Evolutionary conservation across 1,140 invertebrate genomes (phyloP).

Genomic region (Probaryconus sp.): DNA sequence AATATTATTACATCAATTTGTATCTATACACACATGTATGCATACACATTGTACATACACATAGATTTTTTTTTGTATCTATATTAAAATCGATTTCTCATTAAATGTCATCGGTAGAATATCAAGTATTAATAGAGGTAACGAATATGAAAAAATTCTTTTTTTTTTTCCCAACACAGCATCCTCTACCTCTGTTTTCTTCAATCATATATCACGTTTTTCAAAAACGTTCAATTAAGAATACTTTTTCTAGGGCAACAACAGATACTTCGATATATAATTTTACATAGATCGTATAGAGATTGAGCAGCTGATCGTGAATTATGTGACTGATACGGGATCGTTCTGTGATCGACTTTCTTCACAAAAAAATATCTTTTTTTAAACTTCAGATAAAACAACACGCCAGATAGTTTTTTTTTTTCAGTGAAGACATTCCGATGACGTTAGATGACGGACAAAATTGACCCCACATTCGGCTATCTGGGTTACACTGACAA

Average conservation of each 20-base stretch:
- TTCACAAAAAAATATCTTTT: background rate
- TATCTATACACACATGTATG: conserved; percentile 66
- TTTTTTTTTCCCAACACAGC: conserved; percentile 16
- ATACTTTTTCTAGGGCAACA: conserved; percentile 39
- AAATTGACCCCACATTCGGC: too few species aligned
- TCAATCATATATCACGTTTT: conserved; percentile 10
- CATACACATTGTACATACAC: conserved; percentile 67
- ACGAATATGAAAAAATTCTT: conserved; percentile 57
- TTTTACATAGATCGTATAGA: conserved; percentile 28
- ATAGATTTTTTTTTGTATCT: conserved; percentile 66
- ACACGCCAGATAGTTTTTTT: too few species aligned
- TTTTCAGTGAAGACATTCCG: too few species aligned
- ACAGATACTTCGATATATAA: conserved; percentile 28
- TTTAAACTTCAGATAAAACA: too few species aligned
- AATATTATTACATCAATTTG: conserved; percentile 73
- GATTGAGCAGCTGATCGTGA: conserved; percentile 22
- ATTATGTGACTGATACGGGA: background rate
- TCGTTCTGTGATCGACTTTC: background rate
- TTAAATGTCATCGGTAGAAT: conserved; percentile 64
- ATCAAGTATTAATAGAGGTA: conserved; percentile 68
- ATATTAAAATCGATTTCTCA: conserved; percentile 70
- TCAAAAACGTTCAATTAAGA: conserved; percentile 34
- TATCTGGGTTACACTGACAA: too few species aligned
- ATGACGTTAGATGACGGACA: too few species aligned
- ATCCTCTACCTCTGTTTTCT: conserved; percentile 4